Conservation (phyloP, 1,140 invertebrate species). For the Diachasma alloeum region DNA sequence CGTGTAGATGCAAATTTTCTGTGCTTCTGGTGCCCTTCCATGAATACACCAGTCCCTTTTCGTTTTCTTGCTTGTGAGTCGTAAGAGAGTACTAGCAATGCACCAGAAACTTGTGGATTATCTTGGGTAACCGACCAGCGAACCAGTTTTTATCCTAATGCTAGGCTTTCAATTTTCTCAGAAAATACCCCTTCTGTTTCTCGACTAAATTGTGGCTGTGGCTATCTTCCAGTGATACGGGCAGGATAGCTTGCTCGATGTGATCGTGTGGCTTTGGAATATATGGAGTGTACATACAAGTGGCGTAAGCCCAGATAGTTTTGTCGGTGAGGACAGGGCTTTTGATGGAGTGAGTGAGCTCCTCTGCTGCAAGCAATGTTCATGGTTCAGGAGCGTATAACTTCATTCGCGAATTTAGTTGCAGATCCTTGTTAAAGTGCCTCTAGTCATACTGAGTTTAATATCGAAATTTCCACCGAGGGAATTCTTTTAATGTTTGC, state of each 20-base stretch:
- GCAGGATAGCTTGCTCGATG: not conserved
- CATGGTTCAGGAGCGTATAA: not conserved
- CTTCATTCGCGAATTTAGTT: not conserved
- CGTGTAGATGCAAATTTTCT: constrained; percentile 55
- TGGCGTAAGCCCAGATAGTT: not conserved
- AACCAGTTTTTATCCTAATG: not conserved
- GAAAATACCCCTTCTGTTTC: not conserved
- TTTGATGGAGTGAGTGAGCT: not conserved
- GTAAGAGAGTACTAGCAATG: constrained; percentile 33
- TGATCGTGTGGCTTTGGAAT: not conserved
- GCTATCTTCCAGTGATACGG: not conserved
- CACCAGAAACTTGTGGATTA: constrained; percentile 57
- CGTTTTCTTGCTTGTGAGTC: not conserved
- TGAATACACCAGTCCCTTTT: not conserved
- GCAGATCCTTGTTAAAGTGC: not conserved
- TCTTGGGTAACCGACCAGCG: constrained; percentile 46
- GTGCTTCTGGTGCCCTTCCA: not conserved
- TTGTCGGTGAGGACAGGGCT: not conserved
- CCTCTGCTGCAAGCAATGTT: not conserved
- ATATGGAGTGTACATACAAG: not conserved
- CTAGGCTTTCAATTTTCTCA: not conserved
- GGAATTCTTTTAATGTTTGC: not conserved
- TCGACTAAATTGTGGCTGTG: not conserved
- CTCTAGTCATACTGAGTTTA: not conserved
- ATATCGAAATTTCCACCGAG: not conserved